Conservation (phyloP, 2,888 invertebrate species). For the Andricus curvator region DNA sequence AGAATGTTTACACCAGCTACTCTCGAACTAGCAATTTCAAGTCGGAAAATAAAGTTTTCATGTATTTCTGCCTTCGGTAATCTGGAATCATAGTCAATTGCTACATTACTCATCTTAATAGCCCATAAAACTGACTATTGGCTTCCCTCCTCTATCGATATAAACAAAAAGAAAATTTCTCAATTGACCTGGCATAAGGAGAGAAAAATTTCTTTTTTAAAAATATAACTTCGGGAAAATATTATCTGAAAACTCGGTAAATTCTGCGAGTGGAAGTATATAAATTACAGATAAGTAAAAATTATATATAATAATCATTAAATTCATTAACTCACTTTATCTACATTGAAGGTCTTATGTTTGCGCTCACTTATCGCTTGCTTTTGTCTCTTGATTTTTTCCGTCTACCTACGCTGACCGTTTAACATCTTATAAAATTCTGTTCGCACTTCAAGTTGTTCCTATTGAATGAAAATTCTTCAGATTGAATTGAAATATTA, state of each 20-base stretch:
- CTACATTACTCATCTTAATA: constrained; percentile 62
- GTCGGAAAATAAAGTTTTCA: constrained; percentile 21
- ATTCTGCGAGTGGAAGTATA: neutral
- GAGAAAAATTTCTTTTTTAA: neutral
- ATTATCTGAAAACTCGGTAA: neutral
- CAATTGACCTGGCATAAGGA: neutral
- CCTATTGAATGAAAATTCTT: too few species aligned
- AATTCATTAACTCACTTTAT: too few species aligned
- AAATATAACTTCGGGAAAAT: neutral
- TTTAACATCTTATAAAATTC: too few species aligned
- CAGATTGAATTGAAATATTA: too few species aligned
- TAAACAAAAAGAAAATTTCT: constrained; percentile 6
- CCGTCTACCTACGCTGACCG: too few species aligned
- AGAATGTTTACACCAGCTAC: neutral
- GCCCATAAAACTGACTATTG: constrained; percentile 62
- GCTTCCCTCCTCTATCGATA: constrained; percentile 23
- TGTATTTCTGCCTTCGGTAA: constrained; percentile 10
- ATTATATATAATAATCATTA: too few species aligned
- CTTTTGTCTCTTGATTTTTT: too few species aligned
- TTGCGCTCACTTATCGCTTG: too few species aligned
- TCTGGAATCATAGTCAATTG: constrained; percentile 59
- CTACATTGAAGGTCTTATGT: too few species aligned
- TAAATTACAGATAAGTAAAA: neutral
- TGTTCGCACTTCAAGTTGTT: too few species aligned
- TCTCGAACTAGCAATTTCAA: neutral